Conservation (phyloP, 2,888 invertebrate genomes). For the Opisthograptis luteolata region DNA sequence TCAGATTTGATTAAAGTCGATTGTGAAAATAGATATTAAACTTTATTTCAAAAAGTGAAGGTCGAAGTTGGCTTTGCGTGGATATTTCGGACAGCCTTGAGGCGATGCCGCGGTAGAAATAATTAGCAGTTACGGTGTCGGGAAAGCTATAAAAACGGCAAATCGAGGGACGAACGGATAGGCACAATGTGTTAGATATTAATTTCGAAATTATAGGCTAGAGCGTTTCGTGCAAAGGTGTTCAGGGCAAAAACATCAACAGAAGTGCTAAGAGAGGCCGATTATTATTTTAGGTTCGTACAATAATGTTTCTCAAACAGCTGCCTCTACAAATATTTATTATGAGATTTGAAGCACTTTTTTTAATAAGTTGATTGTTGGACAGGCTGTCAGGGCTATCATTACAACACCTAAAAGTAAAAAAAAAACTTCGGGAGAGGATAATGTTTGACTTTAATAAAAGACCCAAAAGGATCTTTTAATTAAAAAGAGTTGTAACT, state of each 20-base stretch:
- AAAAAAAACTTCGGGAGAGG: slow-evolving; percentile 19
- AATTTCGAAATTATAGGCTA: slow-evolving; percentile 80
- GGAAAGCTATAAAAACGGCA: slow-evolving; percentile 74
- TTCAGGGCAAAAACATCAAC: slow-evolving; percentile 73
- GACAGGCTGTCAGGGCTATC: slow-evolving; percentile 25
- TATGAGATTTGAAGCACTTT: slow-evolving; percentile 49
- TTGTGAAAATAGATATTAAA: slow-evolving; percentile 30
- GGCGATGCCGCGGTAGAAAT: slow-evolving; percentile 64
- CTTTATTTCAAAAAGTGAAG: slow-evolving; percentile 40
- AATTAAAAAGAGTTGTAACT: no score
- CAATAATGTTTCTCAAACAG: slow-evolving; percentile 73
- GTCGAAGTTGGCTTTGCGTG: slow-evolving; percentile 39
- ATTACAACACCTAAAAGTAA: slow-evolving; percentile 27
- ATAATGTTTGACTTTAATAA: slow-evolving; percentile 8
- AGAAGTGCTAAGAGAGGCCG: slow-evolving; percentile 78
- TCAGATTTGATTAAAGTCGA: slow-evolving; percentile 49
- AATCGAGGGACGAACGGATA: slow-evolving; percentile 73
- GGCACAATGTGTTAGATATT: slow-evolving; percentile 83
- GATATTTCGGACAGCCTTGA: slow-evolving; percentile 52
- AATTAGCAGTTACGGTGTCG: slow-evolving; percentile 75
- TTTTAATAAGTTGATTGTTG: slow-evolving; percentile 23
- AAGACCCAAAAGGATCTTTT: not conserved
- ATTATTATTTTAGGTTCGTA: slow-evolving; percentile 75
- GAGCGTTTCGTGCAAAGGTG: slow-evolving; percentile 68
- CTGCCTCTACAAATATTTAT: slow-evolving; percentile 82